Percentiles rank a stretch among this genome's conserved stretches.
phyloP scores from a whole-genome alignment of 2,888 invertebrate species.

The Xestia sexstrigata region DNA sequence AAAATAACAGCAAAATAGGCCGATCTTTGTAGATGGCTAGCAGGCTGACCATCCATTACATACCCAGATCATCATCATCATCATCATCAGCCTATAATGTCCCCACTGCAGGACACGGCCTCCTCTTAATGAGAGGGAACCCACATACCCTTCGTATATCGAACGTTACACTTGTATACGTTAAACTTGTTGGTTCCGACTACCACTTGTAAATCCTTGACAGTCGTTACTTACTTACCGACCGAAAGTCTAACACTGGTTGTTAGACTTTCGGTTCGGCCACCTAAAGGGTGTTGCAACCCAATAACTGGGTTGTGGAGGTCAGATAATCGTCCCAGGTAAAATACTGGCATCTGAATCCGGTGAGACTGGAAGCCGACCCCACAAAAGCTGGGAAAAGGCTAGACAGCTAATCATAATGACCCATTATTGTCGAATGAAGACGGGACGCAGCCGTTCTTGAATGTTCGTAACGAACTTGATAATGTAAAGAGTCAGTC shows the following conservation, averaged over 20 bases:
- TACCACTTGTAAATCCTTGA: neutral
- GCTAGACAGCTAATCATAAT: neutral
- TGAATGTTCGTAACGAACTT: neutral
- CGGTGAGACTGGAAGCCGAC: neutral
- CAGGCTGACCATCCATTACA: neutral
- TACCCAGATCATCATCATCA: no score
- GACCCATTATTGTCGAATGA: neutral
- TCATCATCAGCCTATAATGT: no score
- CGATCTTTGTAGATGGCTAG: neutral
- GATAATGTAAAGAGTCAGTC: slow-evolving; percentile 7
- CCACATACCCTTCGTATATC: no score
- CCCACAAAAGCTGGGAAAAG: neutral
- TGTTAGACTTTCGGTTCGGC: no score
- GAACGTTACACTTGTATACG: neutral
- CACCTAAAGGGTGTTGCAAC: neutral
- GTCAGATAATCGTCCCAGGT: neutral
- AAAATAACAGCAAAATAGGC: neutral
- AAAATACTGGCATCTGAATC: neutral
- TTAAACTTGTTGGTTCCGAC: neutral
- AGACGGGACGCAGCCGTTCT: neutral
- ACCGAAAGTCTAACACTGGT: no score
- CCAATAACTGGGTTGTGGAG: neutral
- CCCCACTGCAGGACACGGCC: no score
- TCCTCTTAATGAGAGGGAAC: no score
- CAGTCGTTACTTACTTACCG: neutral